A percentile compares a stretch with the other conserved stretches of the same genome.
Conservation (phyloP, 2,113 vertebrate genomes). For the Ceuthmochares aereus region DNA sequence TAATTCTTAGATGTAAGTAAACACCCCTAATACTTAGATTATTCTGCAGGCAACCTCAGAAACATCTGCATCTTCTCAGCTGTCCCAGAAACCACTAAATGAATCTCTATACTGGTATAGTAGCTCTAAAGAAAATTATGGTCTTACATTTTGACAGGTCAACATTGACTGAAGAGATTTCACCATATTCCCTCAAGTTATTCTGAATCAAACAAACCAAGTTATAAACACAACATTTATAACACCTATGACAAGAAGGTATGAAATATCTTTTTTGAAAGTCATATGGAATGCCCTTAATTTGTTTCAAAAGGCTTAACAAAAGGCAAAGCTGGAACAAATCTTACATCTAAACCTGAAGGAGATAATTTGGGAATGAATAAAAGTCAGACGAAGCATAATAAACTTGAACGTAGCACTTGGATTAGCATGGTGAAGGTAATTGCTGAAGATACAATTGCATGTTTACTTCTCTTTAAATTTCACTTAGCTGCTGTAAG, state of each 20-base stretch:
- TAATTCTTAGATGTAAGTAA: not conserved
- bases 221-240: not conserved
- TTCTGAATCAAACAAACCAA: not conserved
- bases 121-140: not conserved
- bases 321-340: not conserved
- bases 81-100: not conserved
- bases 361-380: not conserved
- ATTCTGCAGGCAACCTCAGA: not conserved
- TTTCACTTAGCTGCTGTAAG: not conserved
- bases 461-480: not conserved
- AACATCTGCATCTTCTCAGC: not conserved
- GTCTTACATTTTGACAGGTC: not conserved
- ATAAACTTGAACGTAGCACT: not conserved
- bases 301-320: not conserved
- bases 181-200: not conserved
- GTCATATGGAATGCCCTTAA: not conserved
- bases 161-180: not conserved
- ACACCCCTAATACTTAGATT: not conserved
- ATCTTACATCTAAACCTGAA: not conserved
- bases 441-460: not conserved
- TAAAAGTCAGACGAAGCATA: not conserved
- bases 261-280: not conserved
- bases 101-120: not conserved
- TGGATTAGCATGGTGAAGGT: not conserved
- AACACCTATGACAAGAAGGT: not conserved